A percentile compares a stretch with the other conserved stretches of the same genome.
These are phyloP conservation scores for Apogon hyalosoma DNA, from an alignment of 2,797 vertebrate species.

Conservation along the genomic window DNA sequence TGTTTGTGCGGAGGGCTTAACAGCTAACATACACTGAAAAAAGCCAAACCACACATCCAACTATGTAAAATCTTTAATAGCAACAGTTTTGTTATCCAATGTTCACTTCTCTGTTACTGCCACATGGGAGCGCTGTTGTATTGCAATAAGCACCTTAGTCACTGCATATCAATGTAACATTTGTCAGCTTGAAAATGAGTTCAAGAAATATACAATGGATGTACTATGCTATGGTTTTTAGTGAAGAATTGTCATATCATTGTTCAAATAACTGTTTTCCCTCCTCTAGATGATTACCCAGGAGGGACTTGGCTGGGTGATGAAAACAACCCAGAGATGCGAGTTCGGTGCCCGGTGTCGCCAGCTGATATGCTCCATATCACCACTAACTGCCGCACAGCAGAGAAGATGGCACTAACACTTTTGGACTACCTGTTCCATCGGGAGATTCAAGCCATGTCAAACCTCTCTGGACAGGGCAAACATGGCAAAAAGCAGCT, in stretches of 20 bases:
- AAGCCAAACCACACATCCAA: constrained; percentile 32
- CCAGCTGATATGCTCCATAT: constrained; percentile 96
- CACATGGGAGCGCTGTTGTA: constrained; percentile 74
- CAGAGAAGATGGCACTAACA: constrained; percentile 98
- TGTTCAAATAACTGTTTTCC: constrained; percentile 12
- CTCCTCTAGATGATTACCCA: constrained; percentile 91
- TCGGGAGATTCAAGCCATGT: constrained; percentile 96
- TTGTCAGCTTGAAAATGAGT: constrained; percentile 17
- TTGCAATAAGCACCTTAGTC: constrained; percentile 8
- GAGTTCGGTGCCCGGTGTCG: constrained; percentile 94
- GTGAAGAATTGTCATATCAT: not conserved
- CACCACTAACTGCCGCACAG: constrained; percentile 96
- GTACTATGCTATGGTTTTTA: not conserved
- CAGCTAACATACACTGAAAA: constrained; percentile 34
- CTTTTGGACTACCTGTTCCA: constrained; percentile 97
- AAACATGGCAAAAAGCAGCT: constrained; percentile 99
- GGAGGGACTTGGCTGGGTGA: constrained; percentile 96
- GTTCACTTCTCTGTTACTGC: constrained; percentile 31
- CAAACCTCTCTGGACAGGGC: constrained; percentile 97
- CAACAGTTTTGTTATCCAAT: constrained; percentile 1
- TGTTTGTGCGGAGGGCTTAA: constrained; percentile 49
- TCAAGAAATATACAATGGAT: not conserved
- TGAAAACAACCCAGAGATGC: constrained; percentile 95
- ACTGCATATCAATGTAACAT: not conserved
- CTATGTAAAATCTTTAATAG: constrained; percentile 23